A percentile compares a stretch with the other conserved stretches of the same genome.
phyloP scores from a whole-genome alignment of 2,888 invertebrate genomes.

The Holacanthella duospinosa region DNA sequence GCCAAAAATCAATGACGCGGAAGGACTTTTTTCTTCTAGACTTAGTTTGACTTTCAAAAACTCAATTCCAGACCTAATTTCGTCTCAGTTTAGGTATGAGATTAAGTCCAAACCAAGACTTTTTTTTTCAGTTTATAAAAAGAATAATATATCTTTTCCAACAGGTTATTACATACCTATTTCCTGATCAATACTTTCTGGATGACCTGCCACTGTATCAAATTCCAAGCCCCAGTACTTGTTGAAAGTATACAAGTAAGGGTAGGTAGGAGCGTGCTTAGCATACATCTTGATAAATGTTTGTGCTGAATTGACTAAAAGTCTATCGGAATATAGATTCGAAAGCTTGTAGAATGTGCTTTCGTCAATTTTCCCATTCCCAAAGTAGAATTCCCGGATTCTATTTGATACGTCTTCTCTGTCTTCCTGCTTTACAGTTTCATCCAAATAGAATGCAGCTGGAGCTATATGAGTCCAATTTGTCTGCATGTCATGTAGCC shows the following conservation, averaged over 20 bases:
- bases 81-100: no score
- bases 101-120: no score
- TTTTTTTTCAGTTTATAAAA: no score
- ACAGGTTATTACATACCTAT: no score
- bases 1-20: no score
- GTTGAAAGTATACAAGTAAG: not conserved
- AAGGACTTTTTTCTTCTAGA: no score
- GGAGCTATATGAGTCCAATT: constrained; percentile 14
- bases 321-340: not conserved
- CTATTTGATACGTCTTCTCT: constrained; percentile 13
- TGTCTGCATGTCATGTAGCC: constrained; percentile 12
- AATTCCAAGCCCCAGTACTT: not conserved
- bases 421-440: constrained; percentile 9
- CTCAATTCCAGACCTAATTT: no score
- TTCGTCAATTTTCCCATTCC: not conserved
- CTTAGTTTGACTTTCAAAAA: no score
- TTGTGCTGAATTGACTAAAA: not conserved
- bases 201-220: no score
- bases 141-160: no score
- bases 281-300: not conserved
- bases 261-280: not conserved
- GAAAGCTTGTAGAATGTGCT: not conserved
- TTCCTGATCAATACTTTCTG: no score
- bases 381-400: constrained; percentile 19
- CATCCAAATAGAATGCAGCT: constrained; percentile 19